Percentiles rank a stretch among this genome's conserved stretches.
These are phyloP conservation scores for Piscicola geometra DNA, from an alignment of 2,888 invertebrate genomes.

Conservation along the genomic window DNA sequence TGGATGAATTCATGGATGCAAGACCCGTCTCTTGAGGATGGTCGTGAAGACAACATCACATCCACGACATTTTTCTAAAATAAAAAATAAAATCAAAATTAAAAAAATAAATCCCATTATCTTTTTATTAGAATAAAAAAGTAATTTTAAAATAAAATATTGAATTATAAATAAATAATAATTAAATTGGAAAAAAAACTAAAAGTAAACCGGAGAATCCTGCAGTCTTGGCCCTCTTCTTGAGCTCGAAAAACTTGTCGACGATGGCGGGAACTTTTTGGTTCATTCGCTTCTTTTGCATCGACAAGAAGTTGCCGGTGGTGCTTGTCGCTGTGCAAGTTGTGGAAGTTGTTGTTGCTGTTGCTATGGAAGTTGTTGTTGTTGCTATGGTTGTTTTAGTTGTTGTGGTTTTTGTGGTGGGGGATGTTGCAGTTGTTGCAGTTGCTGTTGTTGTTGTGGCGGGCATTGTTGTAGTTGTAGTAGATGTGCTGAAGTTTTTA, in stretches of 20 bases:
- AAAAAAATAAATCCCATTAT: too few species aligned
- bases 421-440: neutral
- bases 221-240: constrained; percentile 33
- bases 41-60: constrained; percentile 52
- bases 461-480: too few species aligned
- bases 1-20: constrained; percentile 21
- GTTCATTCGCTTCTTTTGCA: constrained; percentile 13
- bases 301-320: neutral
- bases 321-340: neutral
- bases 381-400: neutral
- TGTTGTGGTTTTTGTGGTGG: neutral
- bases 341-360: constrained; percentile 1
- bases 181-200: too few species aligned
- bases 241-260: constrained; percentile 39
- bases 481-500: too few species aligned
- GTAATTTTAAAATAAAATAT: too few species aligned
- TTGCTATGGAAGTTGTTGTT: constrained; percentile 17
- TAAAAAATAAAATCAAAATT: too few species aligned
- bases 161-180: too few species aligned
- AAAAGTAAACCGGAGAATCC: too few species aligned
- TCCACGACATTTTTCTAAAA: constrained; percentile 47
- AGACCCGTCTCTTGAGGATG: constrained; percentile 51
- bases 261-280: constrained; percentile 34
- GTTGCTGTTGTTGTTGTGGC: neutral
- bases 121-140: too few species aligned